A percentile compares a stretch with the other conserved stretches of the same genome.
Evolutionary conservation across 2,113 vertebrate genomes (phyloP).

Genomic region (Tretioscincus oriximinensis): DNA sequence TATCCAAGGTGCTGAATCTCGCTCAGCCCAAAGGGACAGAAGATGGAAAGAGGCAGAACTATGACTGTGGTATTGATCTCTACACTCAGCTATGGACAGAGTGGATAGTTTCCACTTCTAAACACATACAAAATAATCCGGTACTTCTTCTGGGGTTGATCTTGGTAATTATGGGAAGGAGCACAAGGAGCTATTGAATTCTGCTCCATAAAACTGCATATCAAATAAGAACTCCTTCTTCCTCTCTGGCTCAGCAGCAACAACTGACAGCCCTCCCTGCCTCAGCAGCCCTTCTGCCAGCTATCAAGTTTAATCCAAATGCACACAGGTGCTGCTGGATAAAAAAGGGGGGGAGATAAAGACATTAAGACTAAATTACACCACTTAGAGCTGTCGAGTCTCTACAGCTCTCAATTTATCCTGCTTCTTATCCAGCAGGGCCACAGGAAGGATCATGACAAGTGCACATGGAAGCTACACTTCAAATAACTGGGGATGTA

Average conservation of each 20-base stretch:
- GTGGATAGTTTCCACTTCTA: background rate
- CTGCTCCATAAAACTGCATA: conserved; percentile 35
- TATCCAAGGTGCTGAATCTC: too few species aligned
- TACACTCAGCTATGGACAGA: background rate
- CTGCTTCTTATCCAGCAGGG: background rate
- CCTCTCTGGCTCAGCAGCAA: conserved; percentile 46
- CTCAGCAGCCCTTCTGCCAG: conserved; percentile 10
- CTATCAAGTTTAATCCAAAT: conserved; percentile 67
- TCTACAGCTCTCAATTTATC: background rate
- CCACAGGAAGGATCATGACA: background rate
- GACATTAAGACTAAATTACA: conserved; percentile 57
- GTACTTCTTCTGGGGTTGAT: background rate
- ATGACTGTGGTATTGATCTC: too few species aligned
- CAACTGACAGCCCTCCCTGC: conserved; percentile 47
- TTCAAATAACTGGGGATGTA: rapidly evolving
- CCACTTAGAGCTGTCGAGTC: conserved; percentile 23
- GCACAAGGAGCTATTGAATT: background rate
- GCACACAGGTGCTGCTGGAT: conserved; percentile 53
- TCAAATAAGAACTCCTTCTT: conserved; percentile 47
- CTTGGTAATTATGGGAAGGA: background rate
- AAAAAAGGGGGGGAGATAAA: conserved; percentile 64
- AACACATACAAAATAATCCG: background rate
- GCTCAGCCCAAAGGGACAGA: too few species aligned
- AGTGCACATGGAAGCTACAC: background rate
- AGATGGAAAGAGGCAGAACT: too few species aligned